These are phyloP conservation scores for Oncorhynchus masou DNA, from an alignment of 2,113 vertebrate genomes.

Conservation along the genomic window DNA sequence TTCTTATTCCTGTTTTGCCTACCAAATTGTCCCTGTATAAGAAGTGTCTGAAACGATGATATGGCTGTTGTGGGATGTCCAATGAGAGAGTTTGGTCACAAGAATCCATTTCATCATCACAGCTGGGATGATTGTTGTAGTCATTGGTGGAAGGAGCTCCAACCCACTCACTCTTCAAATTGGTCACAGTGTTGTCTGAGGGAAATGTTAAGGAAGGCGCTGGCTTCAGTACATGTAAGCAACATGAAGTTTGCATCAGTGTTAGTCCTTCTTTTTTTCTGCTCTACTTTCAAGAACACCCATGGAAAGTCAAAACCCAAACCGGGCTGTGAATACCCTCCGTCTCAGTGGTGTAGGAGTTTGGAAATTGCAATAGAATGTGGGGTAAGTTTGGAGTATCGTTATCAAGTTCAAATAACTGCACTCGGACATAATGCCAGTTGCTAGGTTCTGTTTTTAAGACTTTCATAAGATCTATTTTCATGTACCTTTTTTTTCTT, in stretches of 20 bases:
- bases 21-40: no score
- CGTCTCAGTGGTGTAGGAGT: conserved; percentile 78
- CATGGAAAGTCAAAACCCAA: conserved; percentile 43
- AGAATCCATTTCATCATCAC: no score
- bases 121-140: not conserved
- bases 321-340: conserved; percentile 65
- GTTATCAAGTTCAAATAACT: not conserved
- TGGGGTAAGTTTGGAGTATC: conserved; percentile 66
- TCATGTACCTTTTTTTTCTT: no score
- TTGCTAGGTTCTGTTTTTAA: no score
- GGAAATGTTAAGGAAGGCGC: not conserved
- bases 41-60: no score
- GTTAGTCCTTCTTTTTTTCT: conserved; percentile 32
- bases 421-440: no score
- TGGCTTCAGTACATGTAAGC: not conserved
- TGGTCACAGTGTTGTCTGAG: not conserved
- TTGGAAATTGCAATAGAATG: conserved; percentile 70
- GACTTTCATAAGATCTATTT: no score
- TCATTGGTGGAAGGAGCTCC: not conserved
- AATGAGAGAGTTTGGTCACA: no score
- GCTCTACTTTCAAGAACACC: not conserved
- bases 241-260: conserved; percentile 45
- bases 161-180: no score
- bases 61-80: no score
- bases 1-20: no score